Base-by-base conservation (phyloP, 2,888 invertebrate genomes). In the Sericinus montela region DNA sequence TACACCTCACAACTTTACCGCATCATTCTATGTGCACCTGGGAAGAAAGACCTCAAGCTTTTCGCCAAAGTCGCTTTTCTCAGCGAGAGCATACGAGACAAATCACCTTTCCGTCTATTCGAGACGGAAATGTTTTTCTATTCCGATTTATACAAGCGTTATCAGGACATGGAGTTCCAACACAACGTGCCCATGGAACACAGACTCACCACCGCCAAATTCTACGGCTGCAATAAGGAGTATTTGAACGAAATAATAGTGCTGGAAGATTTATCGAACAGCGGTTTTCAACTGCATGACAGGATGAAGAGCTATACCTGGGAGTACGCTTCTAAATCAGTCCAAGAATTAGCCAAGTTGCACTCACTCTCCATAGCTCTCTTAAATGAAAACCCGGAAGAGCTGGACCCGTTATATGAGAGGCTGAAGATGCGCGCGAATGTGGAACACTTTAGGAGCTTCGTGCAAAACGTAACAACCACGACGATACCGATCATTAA, bases 361-460 rank as follows among this genome's bases (percentile, higher is more conserved):
- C 89, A 89, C 56, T 85, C 86, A 0, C 50, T 85, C 0, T 82
- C 85, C 0, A 67, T 77, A 14, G 78, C 75, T 0, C 62, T 54
- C 8, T 52, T 49, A 1, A 57, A 55, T 13, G 48, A 57, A 11
- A 48, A 73, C 6, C 81, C 81, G 0, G 73, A 77, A 19, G 62
- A 69, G 16, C 83, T 72, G 42, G 35, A 62, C 1, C 46, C 59
- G 13, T 30, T 72, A 0, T n/a, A 60, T 1, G 45, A 55, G 0
- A 50, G 54, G 1, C 48, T 67, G 10, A 57, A 52, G 23, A 13
- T 51, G 15, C 38, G 7, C 5, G 19, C 25, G 9, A 14, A 41
- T 5, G 11, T n/a, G 1, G 45, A 50, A 52, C 54, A 3, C 47
- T 56, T 19, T 48, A 53, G 2, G 5, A 47, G 7, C 39, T 53